Evolutionary conservation across 2,797 vertebrate species (phyloP).

Genomic region (Rallus crepitans): DNA sequence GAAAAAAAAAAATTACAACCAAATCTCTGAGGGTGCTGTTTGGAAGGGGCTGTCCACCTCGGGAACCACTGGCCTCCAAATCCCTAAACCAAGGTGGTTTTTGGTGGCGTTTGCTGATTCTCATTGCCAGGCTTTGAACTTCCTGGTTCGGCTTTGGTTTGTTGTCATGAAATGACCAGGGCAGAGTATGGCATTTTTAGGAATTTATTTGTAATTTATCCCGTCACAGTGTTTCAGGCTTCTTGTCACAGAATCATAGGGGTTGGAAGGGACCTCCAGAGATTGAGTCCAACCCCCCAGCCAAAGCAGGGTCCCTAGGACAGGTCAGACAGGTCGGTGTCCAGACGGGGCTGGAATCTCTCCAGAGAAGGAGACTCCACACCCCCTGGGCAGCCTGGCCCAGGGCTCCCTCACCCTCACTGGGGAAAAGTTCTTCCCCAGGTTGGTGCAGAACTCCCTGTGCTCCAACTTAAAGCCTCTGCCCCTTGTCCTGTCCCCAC

Average conservation of each 20-base stretch:
- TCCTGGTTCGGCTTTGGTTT: neutral
- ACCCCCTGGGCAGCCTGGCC: too few species aligned
- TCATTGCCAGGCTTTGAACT: neutral
- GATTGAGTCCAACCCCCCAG: too few species aligned
- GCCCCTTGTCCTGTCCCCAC: too few species aligned
- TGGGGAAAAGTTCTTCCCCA: too few species aligned
- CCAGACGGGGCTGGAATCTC: too few species aligned
- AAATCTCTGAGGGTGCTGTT: neutral
- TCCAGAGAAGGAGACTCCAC: too few species aligned
- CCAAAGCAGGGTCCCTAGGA: too few species aligned
- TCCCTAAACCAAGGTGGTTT: accelerated
- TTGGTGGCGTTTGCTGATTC: neutral
- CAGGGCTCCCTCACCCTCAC: too few species aligned
- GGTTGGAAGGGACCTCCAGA: too few species aligned
- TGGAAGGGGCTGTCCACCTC: neutral
- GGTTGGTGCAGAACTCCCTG: too few species aligned
- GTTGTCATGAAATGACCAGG: neutral
- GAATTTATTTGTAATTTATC: neutral
- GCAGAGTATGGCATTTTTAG: neutral
- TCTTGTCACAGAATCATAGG: neutral
- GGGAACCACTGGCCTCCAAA: neutral
- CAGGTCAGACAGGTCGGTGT: too few species aligned
- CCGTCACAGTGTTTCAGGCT: neutral
- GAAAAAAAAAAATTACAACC: neutral
- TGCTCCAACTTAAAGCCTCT: too few species aligned